Percentiles rank a stretch among this genome's conserved stretches.
Evolutionary conservation across 92 coral and sea anemone species (phyloP).

Genomic region (Porites rus): DNA sequence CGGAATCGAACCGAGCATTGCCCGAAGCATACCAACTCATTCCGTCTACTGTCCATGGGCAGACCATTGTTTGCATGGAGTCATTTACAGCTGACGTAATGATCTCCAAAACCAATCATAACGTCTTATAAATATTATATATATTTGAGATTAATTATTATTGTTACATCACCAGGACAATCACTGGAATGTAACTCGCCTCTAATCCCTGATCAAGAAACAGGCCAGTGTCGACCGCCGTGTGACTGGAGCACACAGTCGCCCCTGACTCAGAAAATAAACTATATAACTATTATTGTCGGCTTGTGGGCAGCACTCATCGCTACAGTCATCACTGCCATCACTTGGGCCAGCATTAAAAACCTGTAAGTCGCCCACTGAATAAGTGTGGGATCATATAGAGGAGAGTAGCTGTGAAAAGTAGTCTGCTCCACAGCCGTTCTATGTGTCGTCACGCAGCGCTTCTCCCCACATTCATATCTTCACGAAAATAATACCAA

Average conservation of each 20-base stretch:
- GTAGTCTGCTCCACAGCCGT: neutral
- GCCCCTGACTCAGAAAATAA: constrained; percentile 47
- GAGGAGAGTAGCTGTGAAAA: neutral
- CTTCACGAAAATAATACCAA: neutral
- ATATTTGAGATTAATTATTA: neutral
- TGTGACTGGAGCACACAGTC: constrained; percentile 93
- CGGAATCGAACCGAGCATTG: too few species aligned
- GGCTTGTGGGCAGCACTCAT: constrained; percentile 89
- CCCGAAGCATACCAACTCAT: too few species aligned
- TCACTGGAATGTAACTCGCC: constrained; percentile 70
- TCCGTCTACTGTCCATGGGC: too few species aligned
- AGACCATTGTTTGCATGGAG: too few species aligned
- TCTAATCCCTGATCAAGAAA: constrained; percentile 70
- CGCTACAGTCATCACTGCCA: constrained; percentile 72
- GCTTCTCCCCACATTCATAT: neutral
- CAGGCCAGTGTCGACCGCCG: constrained; percentile 80
- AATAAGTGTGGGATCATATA: too few species aligned
- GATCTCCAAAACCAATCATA: too few species aligned
- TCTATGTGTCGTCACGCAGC: too few species aligned
- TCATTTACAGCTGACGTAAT: too few species aligned
- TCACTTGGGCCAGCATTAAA: constrained; percentile 84
- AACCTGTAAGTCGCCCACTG: constrained; percentile 66
- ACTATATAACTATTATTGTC: constrained; percentile 71
- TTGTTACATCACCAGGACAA: constrained; percentile 17
- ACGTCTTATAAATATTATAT: too few species aligned